phyloP scores from a whole-genome alignment of 35 echinoderm and acorn worm genomes.

The Hemicentrotus pulcherrimus region DNA sequence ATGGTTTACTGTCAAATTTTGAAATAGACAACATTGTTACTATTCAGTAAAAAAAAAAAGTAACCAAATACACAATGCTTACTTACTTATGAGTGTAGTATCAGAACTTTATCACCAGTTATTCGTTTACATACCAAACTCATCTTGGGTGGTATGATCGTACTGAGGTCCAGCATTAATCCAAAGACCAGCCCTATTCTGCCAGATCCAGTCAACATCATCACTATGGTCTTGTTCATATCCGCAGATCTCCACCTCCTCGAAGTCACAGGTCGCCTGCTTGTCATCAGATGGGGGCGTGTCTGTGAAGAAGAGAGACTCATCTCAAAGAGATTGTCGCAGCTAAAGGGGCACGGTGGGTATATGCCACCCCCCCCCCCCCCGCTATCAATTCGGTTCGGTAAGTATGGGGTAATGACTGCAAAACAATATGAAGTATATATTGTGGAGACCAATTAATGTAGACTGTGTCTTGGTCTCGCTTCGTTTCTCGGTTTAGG shows the following conservation, averaged over 20 bases:
- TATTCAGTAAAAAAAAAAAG: no score
- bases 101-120: no score
- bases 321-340: background rate
- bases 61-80: no score
- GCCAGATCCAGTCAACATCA: constrained; percentile 83
- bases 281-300: background rate
- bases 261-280: constrained; percentile 71
- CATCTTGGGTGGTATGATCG: constrained; percentile 73
- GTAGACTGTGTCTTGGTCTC: no score
- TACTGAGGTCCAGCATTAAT: constrained; percentile 62
- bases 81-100: no score
- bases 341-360: background rate
- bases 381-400: background rate
- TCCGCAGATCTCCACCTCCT: constrained; percentile 77
- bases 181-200: constrained; percentile 56
- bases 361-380: no score
- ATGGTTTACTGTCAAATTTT: no score
- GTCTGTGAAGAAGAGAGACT: background rate
- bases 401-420: no score
- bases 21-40: no score
- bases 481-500: no score
- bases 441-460: no score
- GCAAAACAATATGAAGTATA: no score
- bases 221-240: constrained; percentile 77
- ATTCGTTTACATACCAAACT: background rate